Conservation (phyloP, 2,797 vertebrate species). For the Hafferia zeledoni region DNA sequence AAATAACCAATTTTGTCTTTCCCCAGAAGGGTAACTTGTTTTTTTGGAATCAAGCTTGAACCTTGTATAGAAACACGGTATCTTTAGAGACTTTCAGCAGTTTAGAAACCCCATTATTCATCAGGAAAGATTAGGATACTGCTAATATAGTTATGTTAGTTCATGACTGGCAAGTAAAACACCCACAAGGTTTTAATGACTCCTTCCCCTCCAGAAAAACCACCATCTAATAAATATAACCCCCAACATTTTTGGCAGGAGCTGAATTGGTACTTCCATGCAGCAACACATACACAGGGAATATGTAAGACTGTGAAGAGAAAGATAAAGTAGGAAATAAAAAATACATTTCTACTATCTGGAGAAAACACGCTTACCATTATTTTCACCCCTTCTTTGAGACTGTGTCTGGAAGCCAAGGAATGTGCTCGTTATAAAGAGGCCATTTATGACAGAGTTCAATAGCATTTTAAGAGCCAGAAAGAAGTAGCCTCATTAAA, state of each 20-base stretch:
- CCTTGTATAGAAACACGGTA: not conserved
- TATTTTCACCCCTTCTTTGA: conserved; percentile 41
- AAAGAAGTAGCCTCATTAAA: conserved; percentile 36
- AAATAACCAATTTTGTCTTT: not conserved
- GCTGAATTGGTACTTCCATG: not conserved
- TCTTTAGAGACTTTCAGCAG: not conserved
- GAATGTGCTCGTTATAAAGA: conserved; percentile 64
- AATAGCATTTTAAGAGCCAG: conserved; percentile 50
- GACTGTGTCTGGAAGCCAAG: conserved; percentile 46
- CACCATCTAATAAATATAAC: not conserved
- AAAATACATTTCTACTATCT: not conserved
- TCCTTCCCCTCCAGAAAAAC: not conserved
- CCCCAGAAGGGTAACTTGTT: not conserved
- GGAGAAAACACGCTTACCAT: not conserved
- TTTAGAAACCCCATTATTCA: not conserved
- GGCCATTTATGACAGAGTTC: conserved; percentile 45
- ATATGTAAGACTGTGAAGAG: not conserved
- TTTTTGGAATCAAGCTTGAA: not conserved
- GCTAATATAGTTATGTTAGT: not conserved
- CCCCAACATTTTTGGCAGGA: not conserved
- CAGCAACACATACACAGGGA: not conserved
- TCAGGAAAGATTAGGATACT: not conserved
- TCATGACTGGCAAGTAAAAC: not conserved
- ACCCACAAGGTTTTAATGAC: not conserved
- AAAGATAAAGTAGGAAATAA: not conserved